Evolutionary conservation across 1,140 invertebrate species (phyloP), one percentile per base, ranked within the genome.

Genomic region (Rhagoletis pomonella): DNA sequence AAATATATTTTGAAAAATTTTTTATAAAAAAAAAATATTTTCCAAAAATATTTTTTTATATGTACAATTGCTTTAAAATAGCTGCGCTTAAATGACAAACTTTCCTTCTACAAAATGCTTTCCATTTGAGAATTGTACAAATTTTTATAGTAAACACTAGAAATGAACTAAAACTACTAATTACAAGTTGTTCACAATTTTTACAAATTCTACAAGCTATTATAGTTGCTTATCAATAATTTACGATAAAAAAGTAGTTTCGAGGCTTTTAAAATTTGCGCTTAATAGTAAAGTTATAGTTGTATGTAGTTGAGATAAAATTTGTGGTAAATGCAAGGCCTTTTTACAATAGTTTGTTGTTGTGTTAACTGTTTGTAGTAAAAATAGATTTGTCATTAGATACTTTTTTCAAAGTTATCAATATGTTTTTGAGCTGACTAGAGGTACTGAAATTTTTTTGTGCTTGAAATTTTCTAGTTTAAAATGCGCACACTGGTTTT

Each of bases 321-420:
- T 81, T 81, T 81, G 73, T 81, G 73, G 73, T 81, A 81, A 81
- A 81, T 81, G 73, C 73, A 81, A 81, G 73, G 73, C 73, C 73
- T 81, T 14, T 81, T 81, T 81, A 81, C 73, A 81, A 47, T 81
- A 81, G 73, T 77, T 77, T 77, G 47, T 77, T 55, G 69, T 77
- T 77, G 2, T 50, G 69, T 81, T 81, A 81, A 81, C 73, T 81
- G 50, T 81, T 81, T 55, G 47, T 81, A 55, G 14, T 50, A 55
- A 73, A 29, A 17, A 14, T n/a, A 44, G 39, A 47, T 55, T 55
- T 55, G 50, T 55, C 29, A 29, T 29, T 29, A 29, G 50, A 55
- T 73, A 55, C 55, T 73, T 81, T 19, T 73, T 39, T 39, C 14
- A 47, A 50, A 29, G 50, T 19, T 81, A 81, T n/a, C 4, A 55